phyloP scores from a whole-genome alignment of 2,797 vertebrate species.

The Clarias fuscus region DNA sequence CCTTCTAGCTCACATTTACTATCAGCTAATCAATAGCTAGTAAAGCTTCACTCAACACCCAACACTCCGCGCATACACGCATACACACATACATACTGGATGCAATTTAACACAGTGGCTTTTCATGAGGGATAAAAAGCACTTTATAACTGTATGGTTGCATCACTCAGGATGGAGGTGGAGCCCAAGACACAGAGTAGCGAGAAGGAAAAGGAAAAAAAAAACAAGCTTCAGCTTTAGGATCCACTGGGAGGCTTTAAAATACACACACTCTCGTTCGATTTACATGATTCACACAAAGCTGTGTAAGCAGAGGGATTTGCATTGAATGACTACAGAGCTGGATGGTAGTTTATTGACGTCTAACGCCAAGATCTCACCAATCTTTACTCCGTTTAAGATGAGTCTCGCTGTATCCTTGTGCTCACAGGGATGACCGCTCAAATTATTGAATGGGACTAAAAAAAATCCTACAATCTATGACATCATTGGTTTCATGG shows the following conservation, averaged over 20 bases:
- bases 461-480: neutral
- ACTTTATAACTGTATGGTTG: conserved; percentile 63
- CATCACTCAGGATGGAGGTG: conserved; percentile 7
- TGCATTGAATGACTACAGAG: conserved; percentile 13
- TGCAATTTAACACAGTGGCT: conserved; percentile 62
- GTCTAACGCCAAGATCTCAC: neutral
- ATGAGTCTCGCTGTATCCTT: neutral
- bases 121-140: conserved; percentile 63
- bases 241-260: conserved; percentile 31
- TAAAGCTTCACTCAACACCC: conserved; percentile 29
- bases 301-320: conserved; percentile 44
- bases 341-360: conserved; percentile 1
- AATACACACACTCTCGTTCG: conserved; percentile 33
- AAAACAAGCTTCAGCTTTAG: conserved; percentile 7
- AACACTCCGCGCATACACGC: conserved; percentile 39
- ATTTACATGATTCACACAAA: conserved; percentile 46
- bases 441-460: neutral
- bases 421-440: no score
- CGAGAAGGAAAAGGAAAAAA: no score
- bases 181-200: conserved; percentile 1
- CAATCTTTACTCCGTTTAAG: conserved; percentile 16
- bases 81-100: conserved; percentile 44
- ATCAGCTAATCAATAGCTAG: conserved; percentile 59
- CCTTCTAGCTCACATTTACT: conserved; percentile 4
- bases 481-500: neutral